Evolutionary conservation across 2,113 vertebrate genomes (phyloP).

Genomic region (Tautogolabrus adspersus): DNA sequence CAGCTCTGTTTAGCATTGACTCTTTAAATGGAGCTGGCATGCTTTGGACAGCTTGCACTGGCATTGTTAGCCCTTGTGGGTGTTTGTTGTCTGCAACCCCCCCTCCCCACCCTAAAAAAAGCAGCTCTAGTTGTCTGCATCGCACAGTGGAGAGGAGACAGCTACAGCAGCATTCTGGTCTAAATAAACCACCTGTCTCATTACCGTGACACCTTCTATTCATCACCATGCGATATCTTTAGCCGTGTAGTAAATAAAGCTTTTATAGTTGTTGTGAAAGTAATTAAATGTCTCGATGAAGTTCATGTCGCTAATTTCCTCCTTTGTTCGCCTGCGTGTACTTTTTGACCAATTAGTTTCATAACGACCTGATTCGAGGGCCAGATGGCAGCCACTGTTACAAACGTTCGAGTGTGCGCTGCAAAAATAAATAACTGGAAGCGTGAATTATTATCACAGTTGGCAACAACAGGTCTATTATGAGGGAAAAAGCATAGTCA

Average conservation of each 20-base stretch:
- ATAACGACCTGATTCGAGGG: slow-evolving; percentile 6
- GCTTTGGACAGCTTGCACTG: slow-evolving; percentile 45
- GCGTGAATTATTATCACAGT: background rate
- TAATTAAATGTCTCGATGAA: slow-evolving; percentile 16
- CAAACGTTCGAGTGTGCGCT: background rate
- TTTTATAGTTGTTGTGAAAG: slow-evolving; percentile 21
- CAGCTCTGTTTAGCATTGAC: slow-evolving; percentile 8
- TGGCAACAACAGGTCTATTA: background rate
- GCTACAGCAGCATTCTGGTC: slow-evolving; percentile 15
- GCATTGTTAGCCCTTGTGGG: slow-evolving; percentile 24
- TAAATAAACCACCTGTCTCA: slow-evolving; percentile 40
- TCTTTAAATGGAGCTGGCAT: slow-evolving; percentile 41
- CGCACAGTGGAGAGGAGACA: slow-evolving; percentile 26
- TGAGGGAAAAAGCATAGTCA: background rate
- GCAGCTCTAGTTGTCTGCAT: slow-evolving; percentile 7
- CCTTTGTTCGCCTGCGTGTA: slow-evolving; percentile 14
- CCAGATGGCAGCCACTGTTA: background rate
- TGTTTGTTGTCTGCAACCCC: slow-evolving; percentile 12
- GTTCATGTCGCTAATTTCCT: slow-evolving; percentile 29
- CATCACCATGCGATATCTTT: slow-evolving; percentile 19
- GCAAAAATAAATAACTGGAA: background rate
- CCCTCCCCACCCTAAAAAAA: slow-evolving; percentile 2
- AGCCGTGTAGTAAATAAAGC: slow-evolving; percentile 35
- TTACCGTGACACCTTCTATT: slow-evolving; percentile 39
- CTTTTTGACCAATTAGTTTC: slow-evolving; percentile 38